Base-by-base conservation (phyloP, 2,113 vertebrate species). In the Psettodes erumei region DNA sequence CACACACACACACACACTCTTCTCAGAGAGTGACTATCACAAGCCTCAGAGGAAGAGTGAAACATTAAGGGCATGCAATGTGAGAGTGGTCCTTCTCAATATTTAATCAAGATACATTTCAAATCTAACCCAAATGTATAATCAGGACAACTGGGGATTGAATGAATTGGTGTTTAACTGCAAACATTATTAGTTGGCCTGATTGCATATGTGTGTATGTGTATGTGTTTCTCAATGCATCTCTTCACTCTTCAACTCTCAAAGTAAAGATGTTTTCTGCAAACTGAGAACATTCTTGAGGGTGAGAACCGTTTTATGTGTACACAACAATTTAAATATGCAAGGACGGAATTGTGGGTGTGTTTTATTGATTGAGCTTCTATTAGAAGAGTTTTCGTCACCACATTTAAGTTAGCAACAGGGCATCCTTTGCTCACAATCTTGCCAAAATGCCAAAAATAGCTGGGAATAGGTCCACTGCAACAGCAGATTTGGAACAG, bases 51-150 rank as follows among this genome's bases (percentile, higher is more conserved):
- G 90, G 89, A 90, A 76, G 81, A 90, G 82, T 89, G 81, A 86
- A 89, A 92, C 89, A 92, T 91, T 90, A 84, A 90, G 85, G 86
- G 90, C 88, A 85, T 83, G 87, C 79, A 62, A 86, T 71, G 77
- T 50, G 81, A 91, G 79, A 84, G 87, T 81, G 84, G 88, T 87
- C 76, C 83, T 88, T 23, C 84, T 91, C 82, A 91, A 91, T 91
- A 91, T 92, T 92, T 93, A 89, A 93, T 91, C 84, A 87, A 89
- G 86, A 90, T 88, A 90, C 91, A 88, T 91, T 93, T 88, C 66
- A 88, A 88, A 90, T 87, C 73, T 63, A 90, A 86, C 80, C 84
- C 90, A 90, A 89, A 91, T 92, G 86, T 90, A 81, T 88, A 89
- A 93, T 92, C 87, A 86, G 66, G 66, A 83, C 86, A 84, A 83